Percentiles rank a stretch among this genome's conserved stretches.
Evolutionary conservation across 2,888 invertebrate genomes (phyloP).

Genomic region (Calameuta pallipes): DNA sequence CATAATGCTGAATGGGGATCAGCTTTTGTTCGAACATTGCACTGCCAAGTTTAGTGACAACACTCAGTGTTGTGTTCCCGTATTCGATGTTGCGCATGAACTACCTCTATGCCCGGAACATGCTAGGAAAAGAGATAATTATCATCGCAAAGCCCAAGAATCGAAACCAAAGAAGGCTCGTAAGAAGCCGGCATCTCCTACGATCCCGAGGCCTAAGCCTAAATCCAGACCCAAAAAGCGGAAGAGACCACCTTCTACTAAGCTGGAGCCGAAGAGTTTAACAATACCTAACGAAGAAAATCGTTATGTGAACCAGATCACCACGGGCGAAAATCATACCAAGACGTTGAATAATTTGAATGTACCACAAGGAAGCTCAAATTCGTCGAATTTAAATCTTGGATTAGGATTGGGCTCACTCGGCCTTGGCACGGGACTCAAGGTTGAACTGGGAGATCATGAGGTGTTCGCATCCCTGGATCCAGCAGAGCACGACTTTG

Average conservation of each 20-base stretch:
- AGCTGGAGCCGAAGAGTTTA: constrained; percentile 41
- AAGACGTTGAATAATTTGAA: constrained; percentile 62
- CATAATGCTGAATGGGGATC: constrained; percentile 86
- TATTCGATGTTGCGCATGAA: constrained; percentile 82
- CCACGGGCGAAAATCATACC: constrained; percentile 47
- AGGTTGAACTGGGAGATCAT: constrained; percentile 61
- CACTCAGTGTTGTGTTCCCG: constrained; percentile 82
- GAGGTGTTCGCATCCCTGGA: constrained; percentile 64
- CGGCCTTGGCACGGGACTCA: constrained; percentile 50
- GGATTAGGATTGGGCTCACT: constrained; percentile 51
- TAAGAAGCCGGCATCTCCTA: constrained; percentile 72
- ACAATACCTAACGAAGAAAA: constrained; percentile 24
- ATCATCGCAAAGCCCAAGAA: constrained; percentile 81
- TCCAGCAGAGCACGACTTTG: constrained; percentile 78
- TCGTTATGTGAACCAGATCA: constrained; percentile 41
- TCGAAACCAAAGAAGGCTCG: constrained; percentile 80
- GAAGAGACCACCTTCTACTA: constrained; percentile 54
- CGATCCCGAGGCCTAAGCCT: constrained; percentile 67
- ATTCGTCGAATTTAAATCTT: constrained; percentile 51
- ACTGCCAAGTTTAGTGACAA: constrained; percentile 84
- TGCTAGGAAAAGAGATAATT: constrained; percentile 86
- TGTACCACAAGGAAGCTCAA: constrained; percentile 47
- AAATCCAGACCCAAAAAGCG: constrained; percentile 62
- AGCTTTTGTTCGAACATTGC: constrained; percentile 83
- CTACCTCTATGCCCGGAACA: constrained; percentile 89